These are phyloP conservation scores for Gymnosoma rotundatum DNA, from an alignment of 2,888 invertebrate genomes.

Conservation along the genomic window DNA sequence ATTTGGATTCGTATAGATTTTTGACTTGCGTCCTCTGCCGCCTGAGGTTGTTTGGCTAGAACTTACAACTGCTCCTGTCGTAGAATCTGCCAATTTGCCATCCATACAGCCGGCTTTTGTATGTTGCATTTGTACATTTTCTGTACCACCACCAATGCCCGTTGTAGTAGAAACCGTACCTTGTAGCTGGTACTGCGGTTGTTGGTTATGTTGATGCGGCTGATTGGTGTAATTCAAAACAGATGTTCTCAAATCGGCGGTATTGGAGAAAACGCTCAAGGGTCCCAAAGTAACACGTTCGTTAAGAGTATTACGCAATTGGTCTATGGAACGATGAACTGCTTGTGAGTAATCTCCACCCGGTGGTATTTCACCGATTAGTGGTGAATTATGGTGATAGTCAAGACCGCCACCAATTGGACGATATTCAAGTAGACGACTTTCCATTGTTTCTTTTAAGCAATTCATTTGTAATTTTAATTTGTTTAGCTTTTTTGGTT, in stretches of 20 bases:
- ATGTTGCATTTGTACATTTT: slow-evolving; percentile 58
- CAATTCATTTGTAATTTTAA: slow-evolving; percentile 35
- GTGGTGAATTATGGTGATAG: slow-evolving; percentile 86
- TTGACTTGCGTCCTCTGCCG: slow-evolving; percentile 78
- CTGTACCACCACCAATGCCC: slow-evolving; percentile 45
- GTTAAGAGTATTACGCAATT: slow-evolving; percentile 85
- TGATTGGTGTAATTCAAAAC: slow-evolving; percentile 81
- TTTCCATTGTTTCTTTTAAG: slow-evolving; percentile 82
- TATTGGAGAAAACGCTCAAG: slow-evolving; percentile 81
- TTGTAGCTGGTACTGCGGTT: slow-evolving; percentile 68
- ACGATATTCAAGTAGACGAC: slow-evolving; percentile 84
- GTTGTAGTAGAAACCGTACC: slow-evolving; percentile 56
- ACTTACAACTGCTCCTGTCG: slow-evolving; percentile 74
- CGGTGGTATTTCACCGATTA: slow-evolving; percentile 86
- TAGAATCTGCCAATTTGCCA: slow-evolving; percentile 69
- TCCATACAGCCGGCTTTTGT: slow-evolving; percentile 71
- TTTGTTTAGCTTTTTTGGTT: slow-evolving; percentile 14
- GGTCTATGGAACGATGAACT: slow-evolving; percentile 87
- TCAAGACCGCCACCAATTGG: slow-evolving; percentile 85
- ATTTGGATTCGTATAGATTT: slow-evolving; percentile 78
- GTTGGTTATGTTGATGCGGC: slow-evolving; percentile 73
- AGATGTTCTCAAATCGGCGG: slow-evolving; percentile 79
- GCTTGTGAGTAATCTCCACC: slow-evolving; percentile 86
- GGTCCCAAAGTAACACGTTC: slow-evolving; percentile 85
- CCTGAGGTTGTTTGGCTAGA: slow-evolving; percentile 73